Conservation (phyloP, 2,113 vertebrate genomes). For the Paraplagusia blochii region DNA sequence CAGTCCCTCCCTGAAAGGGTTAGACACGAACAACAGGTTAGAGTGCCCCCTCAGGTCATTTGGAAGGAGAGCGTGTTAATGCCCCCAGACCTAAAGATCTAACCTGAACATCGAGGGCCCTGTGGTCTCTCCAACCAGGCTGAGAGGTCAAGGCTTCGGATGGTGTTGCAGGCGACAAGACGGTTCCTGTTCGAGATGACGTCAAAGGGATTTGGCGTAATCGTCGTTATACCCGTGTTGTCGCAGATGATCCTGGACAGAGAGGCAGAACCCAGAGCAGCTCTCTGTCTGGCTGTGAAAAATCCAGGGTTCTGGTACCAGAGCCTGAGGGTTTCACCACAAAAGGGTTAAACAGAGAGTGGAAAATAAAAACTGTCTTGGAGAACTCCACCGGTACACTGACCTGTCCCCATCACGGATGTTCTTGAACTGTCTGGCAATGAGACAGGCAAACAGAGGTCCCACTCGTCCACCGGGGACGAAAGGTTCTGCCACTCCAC, state of each 20-base stretch:
- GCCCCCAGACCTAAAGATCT: background rate
- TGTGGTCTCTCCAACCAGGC: constrained; percentile 57
- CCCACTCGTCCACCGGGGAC: constrained; percentile 75
- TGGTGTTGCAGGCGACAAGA: constrained; percentile 27
- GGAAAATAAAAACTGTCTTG: background rate
- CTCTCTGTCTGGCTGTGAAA: constrained; percentile 59
- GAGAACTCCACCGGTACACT: background rate
- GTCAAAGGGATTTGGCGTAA: constrained; percentile 52
- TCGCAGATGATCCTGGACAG: constrained; percentile 75
- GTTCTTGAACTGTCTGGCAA: constrained; percentile 61
- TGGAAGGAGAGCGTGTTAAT: constrained; percentile 4
- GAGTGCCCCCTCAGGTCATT: background rate
- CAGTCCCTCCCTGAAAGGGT: constrained; percentile 12
- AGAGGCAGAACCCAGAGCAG: constrained; percentile 25
- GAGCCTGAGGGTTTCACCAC: constrained; percentile 51
- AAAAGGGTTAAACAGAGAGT: background rate
- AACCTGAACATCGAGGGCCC: constrained; percentile 13
- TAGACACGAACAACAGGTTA: constrained; percentile 20
- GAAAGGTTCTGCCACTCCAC: constrained; percentile 68
- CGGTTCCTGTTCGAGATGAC: background rate
- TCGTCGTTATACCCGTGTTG: constrained; percentile 66
- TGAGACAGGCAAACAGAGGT: constrained; percentile 74
- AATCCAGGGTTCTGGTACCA: constrained; percentile 70
- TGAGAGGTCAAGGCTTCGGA: constrained; percentile 46
- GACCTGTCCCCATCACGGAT: constrained; percentile 66